Conservation (phyloP, 2,888 invertebrate species). For the Altica lythri region DNA sequence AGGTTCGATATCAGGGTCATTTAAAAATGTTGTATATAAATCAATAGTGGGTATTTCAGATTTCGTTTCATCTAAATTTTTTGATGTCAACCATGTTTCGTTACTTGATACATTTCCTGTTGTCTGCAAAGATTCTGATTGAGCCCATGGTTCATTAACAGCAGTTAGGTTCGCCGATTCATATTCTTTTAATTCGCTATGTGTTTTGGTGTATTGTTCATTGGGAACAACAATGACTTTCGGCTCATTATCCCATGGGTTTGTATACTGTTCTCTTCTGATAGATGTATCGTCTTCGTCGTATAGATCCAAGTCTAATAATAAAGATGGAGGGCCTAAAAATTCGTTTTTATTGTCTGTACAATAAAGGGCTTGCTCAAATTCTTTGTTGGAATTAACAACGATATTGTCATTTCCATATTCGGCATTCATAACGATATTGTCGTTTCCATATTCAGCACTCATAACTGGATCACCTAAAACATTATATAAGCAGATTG, state of each 20-base stretch:
- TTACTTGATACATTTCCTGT: background rate
- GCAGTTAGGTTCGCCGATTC: background rate
- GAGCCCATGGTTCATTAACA: background rate
- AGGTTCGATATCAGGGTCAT: background rate
- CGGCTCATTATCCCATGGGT: background rate
- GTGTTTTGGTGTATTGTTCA: background rate
- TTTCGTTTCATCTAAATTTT: no score
- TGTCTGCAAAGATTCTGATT: background rate
- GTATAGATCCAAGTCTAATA: background rate
- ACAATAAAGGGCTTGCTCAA: no score
- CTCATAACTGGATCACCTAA: background rate
- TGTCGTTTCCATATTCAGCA: background rate
- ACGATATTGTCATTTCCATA: no score
- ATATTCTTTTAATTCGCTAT: background rate
- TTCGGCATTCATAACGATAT: background rate
- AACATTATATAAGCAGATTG: no score
- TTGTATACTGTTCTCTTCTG: background rate
- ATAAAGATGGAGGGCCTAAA: no score
- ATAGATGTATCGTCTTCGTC: background rate
- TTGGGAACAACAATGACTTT: constrained; percentile 2
- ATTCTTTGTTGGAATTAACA: no score
- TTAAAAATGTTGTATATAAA: background rate
- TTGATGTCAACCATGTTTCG: background rate
- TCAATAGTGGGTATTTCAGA: background rate
- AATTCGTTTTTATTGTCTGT: no score